These are phyloP conservation scores for Xestia c-nigrum DNA, from an alignment of 2,888 invertebrate genomes.

Conservation along the genomic window DNA sequence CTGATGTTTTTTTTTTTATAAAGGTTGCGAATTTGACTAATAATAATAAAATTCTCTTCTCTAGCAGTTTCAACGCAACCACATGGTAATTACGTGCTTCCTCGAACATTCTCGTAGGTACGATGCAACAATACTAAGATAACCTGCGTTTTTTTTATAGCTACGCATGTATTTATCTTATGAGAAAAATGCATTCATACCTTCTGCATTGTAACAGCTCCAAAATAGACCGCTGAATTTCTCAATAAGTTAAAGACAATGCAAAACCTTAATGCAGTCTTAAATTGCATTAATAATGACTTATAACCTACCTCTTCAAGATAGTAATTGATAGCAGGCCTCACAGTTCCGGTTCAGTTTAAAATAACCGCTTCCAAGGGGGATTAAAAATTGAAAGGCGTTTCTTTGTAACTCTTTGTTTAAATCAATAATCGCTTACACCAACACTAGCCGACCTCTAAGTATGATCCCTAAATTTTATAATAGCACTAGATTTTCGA, in stretches of 20 bases:
- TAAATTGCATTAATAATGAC: neutral
- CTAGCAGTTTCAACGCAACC: too few species aligned
- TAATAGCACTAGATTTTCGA: neutral
- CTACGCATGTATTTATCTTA: neutral
- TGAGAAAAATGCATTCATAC: neutral
- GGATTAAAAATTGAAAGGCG: neutral
- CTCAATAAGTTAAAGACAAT: conserved; percentile 1
- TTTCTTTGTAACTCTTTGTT: neutral
- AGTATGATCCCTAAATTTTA: neutral
- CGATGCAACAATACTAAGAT: too few species aligned
- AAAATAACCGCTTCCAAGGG: neutral
- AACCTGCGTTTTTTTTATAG: too few species aligned
- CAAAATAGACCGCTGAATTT: neutral
- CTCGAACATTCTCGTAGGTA: too few species aligned
- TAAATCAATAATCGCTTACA: neutral
- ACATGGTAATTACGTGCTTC: too few species aligned
- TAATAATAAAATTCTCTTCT: too few species aligned
- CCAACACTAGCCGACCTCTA: neutral
- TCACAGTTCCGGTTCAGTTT: neutral
- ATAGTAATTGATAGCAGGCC: conserved; percentile 2
- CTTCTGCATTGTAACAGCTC: neutral
- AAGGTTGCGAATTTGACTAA: too few species aligned
- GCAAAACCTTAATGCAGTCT: neutral
- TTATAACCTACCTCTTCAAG: neutral
- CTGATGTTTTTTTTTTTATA: too few species aligned